Evolutionary conservation across 1,140 invertebrate genomes (phyloP).

Genomic region (Leptonema lineaticorne): DNA sequence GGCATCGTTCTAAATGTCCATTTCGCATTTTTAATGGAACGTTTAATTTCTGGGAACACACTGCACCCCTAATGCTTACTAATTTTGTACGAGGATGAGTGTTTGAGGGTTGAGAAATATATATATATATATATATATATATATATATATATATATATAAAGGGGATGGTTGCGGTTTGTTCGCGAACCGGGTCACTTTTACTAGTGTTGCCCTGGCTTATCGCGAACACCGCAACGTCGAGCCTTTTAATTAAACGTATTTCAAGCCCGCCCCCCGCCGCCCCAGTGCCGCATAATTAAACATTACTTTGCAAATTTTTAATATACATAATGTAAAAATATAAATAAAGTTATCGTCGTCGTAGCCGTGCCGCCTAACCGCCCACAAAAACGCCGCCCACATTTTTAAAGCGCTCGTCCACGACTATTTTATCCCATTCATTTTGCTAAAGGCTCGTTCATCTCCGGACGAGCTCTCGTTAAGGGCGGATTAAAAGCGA

Average conservation of each 20-base stretch:
- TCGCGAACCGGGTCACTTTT: constrained; percentile 8
- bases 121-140: too few relatives aligned
- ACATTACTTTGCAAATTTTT: constrained; percentile 15
- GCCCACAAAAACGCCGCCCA: too few relatives aligned
- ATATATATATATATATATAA: too few relatives aligned
- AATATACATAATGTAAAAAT: neutral
- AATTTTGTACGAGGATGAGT: neutral
- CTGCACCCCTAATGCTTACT: neutral
- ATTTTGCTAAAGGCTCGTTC: too few relatives aligned
- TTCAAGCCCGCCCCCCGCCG: constrained; percentile 1
- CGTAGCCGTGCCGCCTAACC: too few relatives aligned
- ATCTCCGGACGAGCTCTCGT: too few relatives aligned
- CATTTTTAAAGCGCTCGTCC: too few relatives aligned
- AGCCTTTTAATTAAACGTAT: constrained; percentile 18
- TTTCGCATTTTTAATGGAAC: neutral
- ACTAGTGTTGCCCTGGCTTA: constrained; percentile 8
- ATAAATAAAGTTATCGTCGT: too few relatives aligned
- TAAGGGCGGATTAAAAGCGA: too few relatives aligned
- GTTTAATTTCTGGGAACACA: neutral
- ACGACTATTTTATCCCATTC: too few relatives aligned
- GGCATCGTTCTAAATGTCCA: too few relatives aligned
- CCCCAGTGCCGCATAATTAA: constrained; percentile 19
- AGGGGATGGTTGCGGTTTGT: neutral
- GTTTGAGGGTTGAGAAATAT: neutral
- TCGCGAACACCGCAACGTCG: neutral